Percentiles rank a stretch among this genome's conserved stretches.
These are phyloP conservation scores for Melanotaenia maccullochi DNA, from an alignment of 2,797 vertebrate genomes.

Conservation along the genomic window DNA sequence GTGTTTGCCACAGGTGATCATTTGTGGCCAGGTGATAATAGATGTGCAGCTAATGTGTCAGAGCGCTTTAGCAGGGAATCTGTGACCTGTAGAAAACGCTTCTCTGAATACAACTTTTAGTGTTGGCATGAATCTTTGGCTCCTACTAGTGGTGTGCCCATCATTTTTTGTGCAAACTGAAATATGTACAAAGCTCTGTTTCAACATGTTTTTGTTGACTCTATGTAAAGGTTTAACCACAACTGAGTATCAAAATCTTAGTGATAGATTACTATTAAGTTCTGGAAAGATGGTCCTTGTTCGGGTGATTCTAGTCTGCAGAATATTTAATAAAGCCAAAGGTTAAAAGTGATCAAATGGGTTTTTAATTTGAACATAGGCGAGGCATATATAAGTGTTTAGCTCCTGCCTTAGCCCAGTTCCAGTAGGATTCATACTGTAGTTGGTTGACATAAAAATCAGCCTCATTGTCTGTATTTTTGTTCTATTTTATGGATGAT, in stretches of 20 bases:
- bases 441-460: too few relatives aligned
- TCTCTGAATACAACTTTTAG: background rate
- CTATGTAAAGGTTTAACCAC: background rate
- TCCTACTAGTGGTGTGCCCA: background rate
- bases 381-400: too few relatives aligned
- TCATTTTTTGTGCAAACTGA: background rate
- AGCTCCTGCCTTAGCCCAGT: too few relatives aligned
- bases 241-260: background rate
- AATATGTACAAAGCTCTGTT: background rate
- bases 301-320: background rate
- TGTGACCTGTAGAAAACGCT: background rate
- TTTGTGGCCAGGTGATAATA: background rate
- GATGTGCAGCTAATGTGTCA: conserved; percentile 4
- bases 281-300: background rate
- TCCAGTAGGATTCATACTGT: background rate
- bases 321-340: background rate
- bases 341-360: background rate
- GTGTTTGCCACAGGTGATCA: background rate
- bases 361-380: too few relatives aligned
- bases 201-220: background rate
- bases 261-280: background rate
- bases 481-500: too few relatives aligned
- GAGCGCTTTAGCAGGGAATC: conserved; percentile 1
- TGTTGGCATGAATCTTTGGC: background rate
- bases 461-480: too few relatives aligned